Evolutionary conservation across 2,113 vertebrate species (phyloP).

Genomic region (Bolborhynchus lineola): DNA sequence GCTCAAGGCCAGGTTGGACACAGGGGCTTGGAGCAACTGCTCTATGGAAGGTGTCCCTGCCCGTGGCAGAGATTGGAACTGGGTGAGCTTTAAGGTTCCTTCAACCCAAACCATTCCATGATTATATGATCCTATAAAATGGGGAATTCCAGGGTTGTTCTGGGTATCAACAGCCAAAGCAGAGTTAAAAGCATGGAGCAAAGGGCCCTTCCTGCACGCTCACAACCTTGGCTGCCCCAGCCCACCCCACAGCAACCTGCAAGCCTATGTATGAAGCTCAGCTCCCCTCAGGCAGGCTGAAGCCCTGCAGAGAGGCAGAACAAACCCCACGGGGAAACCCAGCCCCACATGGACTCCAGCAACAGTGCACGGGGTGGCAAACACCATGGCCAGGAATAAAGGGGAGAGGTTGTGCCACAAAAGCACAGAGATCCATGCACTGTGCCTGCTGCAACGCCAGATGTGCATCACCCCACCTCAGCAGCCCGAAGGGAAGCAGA

Average conservation of each 20-base stretch:
- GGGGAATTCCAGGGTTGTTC: neutral
- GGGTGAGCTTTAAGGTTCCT: neutral
- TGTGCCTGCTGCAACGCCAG: neutral
- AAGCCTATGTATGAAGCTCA: neutral
- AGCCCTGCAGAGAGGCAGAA: neutral
- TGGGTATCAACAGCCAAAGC: rapidly evolving
- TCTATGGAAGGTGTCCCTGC: neutral
- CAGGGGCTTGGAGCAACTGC: neutral
- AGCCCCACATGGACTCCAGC: neutral
- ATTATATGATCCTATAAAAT: neutral
- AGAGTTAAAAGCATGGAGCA: neutral
- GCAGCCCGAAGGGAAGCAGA: neutral
- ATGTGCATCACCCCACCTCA: neutral
- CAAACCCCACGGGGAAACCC: neutral
- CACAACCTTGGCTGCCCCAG: neutral
- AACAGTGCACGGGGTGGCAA: neutral
- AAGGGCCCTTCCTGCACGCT: rapidly evolving
- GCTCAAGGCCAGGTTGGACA: neutral
- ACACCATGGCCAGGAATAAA: neutral
- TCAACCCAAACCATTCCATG: neutral
- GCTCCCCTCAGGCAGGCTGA: neutral
- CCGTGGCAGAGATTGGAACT: rapidly evolving
- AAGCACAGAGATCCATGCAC: neutral
- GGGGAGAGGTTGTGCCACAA: rapidly evolving
- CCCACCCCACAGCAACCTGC: too few species aligned